Conservation (phyloP, 2,888 invertebrate species). For the Eupithecia vulgata region DNA sequence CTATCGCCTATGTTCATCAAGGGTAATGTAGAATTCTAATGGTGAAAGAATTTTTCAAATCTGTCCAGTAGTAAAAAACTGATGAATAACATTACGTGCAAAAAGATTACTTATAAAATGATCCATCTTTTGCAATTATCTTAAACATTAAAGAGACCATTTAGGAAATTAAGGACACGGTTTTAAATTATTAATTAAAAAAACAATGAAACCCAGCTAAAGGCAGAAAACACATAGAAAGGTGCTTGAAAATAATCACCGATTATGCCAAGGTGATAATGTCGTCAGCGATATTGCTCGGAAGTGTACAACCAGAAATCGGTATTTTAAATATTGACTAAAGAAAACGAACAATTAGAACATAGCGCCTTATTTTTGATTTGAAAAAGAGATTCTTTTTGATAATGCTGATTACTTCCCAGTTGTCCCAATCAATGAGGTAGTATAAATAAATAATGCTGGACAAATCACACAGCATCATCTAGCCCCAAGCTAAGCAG, state of each 20-base stretch:
- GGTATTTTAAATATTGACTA: constrained; percentile 33
- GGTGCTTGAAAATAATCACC: neutral
- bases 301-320: constrained; percentile 14
- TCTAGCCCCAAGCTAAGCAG: too few species aligned
- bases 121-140: neutral
- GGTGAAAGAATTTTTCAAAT: too few species aligned
- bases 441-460: too few species aligned
- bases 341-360: constrained; percentile 17
- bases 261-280: neutral
- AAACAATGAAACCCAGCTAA: neutral
- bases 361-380: neutral
- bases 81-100: too few species aligned
- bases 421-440: too few species aligned
- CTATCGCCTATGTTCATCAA: too few species aligned
- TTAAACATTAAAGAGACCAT: neutral
- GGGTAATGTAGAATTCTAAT: too few species aligned
- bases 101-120: neutral
- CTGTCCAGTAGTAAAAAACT: too few species aligned
- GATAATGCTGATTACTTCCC: neutral
- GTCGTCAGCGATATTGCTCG: neutral
- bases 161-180: neutral
- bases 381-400: neutral
- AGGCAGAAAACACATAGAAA: neutral
- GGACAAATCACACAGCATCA: too few species aligned
- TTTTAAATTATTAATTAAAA: neutral